phyloP scores from a whole-genome alignment of 2,888 invertebrate genomes.

The Drosophila villosipedis region DNA sequence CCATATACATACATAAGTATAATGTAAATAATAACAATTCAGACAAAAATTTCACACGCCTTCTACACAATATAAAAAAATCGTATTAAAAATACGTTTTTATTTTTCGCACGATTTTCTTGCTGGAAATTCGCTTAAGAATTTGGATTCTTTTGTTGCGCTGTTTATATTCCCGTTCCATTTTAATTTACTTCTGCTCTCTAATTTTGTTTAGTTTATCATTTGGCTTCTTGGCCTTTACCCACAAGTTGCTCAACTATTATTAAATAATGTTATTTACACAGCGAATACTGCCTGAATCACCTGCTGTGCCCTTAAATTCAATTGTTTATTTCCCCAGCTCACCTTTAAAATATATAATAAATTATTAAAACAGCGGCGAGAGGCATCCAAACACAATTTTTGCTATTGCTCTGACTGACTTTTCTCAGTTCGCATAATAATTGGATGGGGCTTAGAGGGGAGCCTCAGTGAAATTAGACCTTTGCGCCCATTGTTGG shows the following conservation, averaged over 20 bases:
- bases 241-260: slow-evolving; percentile 6
- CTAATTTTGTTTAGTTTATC: slow-evolving; percentile 13
- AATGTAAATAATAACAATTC: slow-evolving; percentile 5
- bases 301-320: slow-evolving; percentile 14
- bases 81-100: slow-evolving; percentile 1
- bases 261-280: slow-evolving; percentile 8
- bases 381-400: background rate
- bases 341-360: slow-evolving; percentile 11
- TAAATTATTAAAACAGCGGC: slow-evolving; percentile 5
- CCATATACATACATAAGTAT: slow-evolving; percentile 1
- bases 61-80: slow-evolving; percentile 7
- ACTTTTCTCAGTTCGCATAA: slow-evolving; percentile 22
- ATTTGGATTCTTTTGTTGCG: slow-evolving; percentile 26
- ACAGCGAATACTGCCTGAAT: slow-evolving; percentile 2
- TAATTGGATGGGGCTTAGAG: background rate
- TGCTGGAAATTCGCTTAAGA: slow-evolving; percentile 21
- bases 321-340: slow-evolving; percentile 4
- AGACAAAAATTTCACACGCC: slow-evolving; percentile 36
- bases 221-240: background rate
- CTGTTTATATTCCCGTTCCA: slow-evolving; percentile 6
- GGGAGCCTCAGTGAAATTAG: background rate
- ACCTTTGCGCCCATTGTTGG: background rate
- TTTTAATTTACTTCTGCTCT: slow-evolving; percentile 13
- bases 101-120: slow-evolving; percentile 28
- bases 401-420: slow-evolving; percentile 23